Percentiles rank a stretch among this genome's conserved stretches.
These are phyloP conservation scores for Fregata magnificens DNA, from an alignment of 2,113 vertebrate species.

Conservation along the genomic window DNA sequence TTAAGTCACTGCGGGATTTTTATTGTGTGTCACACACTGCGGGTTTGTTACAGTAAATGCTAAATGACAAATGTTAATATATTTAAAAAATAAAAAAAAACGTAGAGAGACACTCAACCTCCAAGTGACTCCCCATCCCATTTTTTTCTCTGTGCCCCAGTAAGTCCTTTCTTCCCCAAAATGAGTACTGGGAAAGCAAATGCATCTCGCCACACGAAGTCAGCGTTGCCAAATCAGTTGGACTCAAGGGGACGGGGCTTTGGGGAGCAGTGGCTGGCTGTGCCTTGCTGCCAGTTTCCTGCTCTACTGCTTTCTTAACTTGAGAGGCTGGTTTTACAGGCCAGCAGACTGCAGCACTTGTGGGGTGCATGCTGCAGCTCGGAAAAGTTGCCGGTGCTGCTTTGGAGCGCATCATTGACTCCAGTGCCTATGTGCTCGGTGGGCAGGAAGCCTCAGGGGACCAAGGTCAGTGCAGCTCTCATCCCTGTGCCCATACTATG, in stretches of 20 bases:
- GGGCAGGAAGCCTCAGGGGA: background rate
- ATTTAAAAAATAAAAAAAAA: background rate
- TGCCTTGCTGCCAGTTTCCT: background rate
- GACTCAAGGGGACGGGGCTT: background rate
- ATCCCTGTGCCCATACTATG: fast-evolving
- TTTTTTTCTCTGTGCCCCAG: background rate
- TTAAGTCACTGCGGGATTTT: background rate
- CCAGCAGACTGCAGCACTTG: background rate
- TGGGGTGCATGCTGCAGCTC: background rate
- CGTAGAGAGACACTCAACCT: background rate
- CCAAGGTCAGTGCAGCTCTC: background rate
- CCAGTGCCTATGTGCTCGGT: background rate
- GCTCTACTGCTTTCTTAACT: background rate
- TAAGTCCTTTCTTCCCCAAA: background rate
- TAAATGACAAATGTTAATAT: background rate
- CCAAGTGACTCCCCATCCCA: background rate
- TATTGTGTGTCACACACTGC: background rate
- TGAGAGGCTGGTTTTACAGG: background rate
- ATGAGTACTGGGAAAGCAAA: background rate
- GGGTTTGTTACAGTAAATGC: slow-evolving; percentile 1
- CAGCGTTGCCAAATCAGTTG: background rate
- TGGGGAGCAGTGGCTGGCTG: background rate
- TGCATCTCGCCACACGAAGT: background rate
- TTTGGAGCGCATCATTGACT: background rate
- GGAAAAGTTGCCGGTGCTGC: background rate